Evolutionary conservation across 2,113 vertebrate species (phyloP).

Genomic region (western clawed frog (Xenopus tropicalis)): DNA sequence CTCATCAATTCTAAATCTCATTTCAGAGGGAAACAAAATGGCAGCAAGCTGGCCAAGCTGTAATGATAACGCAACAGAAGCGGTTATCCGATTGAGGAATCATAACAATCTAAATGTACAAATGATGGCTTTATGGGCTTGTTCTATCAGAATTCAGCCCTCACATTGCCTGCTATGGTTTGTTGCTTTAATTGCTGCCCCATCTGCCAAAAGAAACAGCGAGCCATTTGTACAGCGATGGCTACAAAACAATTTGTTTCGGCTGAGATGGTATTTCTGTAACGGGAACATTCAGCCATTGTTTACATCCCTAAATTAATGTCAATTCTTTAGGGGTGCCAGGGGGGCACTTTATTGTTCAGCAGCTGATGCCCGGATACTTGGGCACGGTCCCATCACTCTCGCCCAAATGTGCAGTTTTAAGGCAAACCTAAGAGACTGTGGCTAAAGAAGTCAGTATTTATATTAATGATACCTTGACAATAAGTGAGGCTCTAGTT

Average conservation of each 20-base stretch:
- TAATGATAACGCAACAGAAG: conserved; percentile 10
- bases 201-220: conserved; percentile 38
- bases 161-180: not conserved
- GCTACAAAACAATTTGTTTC: conserved; percentile 31
- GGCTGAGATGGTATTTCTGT: conserved; percentile 21
- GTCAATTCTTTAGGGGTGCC: conserved; percentile 8
- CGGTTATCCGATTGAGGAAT: conserved; percentile 8
- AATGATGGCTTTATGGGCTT: conserved; percentile 5
- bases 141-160: conserved; percentile 16
- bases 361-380: conserved; percentile 7
- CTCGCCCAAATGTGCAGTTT: not conserved
- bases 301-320: conserved; percentile 32
- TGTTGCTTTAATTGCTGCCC: conserved; percentile 23
- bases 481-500: not conserved
- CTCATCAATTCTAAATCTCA: not conserved
- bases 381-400: conserved; percentile 4
- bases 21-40: not conserved
- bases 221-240: conserved; percentile 19
- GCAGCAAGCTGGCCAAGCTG: too few relatives aligned
- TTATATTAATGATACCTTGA: conserved; percentile 16
- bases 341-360: conserved; percentile 12
- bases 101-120: conserved; percentile 10
- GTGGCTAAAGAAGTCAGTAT: not conserved
- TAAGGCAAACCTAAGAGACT: not conserved
- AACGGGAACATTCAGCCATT: conserved; percentile 2